phyloP scores from a whole-genome alignment of 1,140 invertebrate species.

The Ceratina australensis region DNA sequence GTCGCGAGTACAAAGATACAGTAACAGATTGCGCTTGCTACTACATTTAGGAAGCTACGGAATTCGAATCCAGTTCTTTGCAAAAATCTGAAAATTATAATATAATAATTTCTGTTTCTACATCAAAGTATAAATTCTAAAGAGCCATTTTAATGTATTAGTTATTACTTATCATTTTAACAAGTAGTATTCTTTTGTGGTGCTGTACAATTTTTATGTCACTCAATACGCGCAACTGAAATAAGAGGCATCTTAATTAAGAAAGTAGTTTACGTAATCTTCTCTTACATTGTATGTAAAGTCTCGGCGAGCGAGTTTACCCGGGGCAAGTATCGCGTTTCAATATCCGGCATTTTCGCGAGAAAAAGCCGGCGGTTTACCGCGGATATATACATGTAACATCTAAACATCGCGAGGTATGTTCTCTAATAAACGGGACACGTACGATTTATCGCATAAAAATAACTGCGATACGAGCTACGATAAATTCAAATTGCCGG shows the following conservation, averaged over 20 bases:
- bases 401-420: conserved; percentile 44
- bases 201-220: no score
- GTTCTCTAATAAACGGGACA: conserved; percentile 44
- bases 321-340: conserved; percentile 22
- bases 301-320: conserved; percentile 22
- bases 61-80: not conserved
- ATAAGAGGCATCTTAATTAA: conserved; percentile 5
- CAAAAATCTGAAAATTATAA: not conserved
- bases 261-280: conserved; percentile 21
- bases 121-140: no score
- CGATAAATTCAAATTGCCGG: conserved; percentile 18
- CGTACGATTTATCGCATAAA: not conserved
- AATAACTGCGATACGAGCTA: not conserved
- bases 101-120: not conserved
- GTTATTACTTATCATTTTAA: no score
- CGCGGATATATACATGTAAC: conserved; percentile 27
- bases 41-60: not conserved
- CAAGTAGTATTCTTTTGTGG: no score
- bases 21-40: conserved; percentile 32
- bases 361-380: conserved; percentile 46
- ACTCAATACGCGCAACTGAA: no score
- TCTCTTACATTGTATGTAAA: conserved; percentile 20
- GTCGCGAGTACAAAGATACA: not conserved
- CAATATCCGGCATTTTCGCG: conserved; percentile 15
- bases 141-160: no score